These are phyloP conservation scores for Psittacula derbiana DNA, from an alignment of 2,797 vertebrate species.

Conservation along the genomic window DNA sequence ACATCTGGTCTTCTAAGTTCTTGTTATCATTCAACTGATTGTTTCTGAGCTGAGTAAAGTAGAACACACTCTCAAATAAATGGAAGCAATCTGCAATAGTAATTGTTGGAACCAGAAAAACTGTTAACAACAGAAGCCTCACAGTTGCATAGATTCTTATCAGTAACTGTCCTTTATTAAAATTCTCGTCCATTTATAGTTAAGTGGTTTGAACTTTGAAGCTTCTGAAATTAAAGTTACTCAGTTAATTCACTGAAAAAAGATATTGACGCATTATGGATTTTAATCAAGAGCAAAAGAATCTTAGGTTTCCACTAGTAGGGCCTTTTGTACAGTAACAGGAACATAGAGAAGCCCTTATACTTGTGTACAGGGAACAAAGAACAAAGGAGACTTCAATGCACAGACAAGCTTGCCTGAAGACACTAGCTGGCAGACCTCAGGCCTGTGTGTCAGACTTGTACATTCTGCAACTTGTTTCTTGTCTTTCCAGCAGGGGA, in stretches of 20 bases:
- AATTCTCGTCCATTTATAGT: background rate
- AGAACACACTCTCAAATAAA: background rate
- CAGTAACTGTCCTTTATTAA: background rate
- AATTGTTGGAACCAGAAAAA: background rate
- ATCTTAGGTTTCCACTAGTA: background rate
- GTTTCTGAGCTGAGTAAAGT: background rate
- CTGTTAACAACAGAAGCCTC: background rate
- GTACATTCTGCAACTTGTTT: background rate
- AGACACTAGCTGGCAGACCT: background rate
- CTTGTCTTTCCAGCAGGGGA: background rate
- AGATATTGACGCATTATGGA: background rate
- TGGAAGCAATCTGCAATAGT: background rate
- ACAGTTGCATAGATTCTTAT: background rate
- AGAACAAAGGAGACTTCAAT: background rate
- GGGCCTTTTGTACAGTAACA: background rate
- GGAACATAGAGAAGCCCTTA: background rate
- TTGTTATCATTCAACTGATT: background rate
- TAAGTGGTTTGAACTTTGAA: background rate
- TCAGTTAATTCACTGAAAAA: background rate
- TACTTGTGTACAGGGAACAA: background rate
- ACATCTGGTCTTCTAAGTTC: background rate
- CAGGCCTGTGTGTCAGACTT: background rate
- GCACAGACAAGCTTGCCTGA: background rate
- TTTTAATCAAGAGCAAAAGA: background rate
- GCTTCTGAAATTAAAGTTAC: background rate